phyloP scores from a whole-genome alignment of 2,113 vertebrate genomes.

The Addax nasomaculatus region DNA sequence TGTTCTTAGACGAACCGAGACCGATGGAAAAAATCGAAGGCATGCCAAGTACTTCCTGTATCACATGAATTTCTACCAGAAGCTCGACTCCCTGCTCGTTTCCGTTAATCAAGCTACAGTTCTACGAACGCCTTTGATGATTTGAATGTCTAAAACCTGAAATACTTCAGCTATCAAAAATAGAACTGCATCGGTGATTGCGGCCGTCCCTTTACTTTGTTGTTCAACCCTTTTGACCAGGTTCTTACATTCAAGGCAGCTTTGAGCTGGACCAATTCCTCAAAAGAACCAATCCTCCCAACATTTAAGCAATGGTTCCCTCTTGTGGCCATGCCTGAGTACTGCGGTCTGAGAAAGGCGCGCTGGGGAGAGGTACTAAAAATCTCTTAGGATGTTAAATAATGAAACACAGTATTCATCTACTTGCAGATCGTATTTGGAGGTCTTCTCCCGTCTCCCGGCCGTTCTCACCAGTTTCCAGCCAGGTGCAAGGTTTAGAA shows the following conservation, averaged over 20 bases:
- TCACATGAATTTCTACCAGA: slow-evolving; percentile 17
- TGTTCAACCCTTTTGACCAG: slow-evolving; percentile 68
- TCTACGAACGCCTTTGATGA: slow-evolving; percentile 41
- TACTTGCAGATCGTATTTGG: not conserved
- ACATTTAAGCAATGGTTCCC: slow-evolving; percentile 83
- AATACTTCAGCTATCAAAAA: slow-evolving; percentile 66
- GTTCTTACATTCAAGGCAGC: slow-evolving; percentile 68
- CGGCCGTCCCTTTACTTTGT: slow-evolving; percentile 71
- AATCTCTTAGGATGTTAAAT: not conserved
- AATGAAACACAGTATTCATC: not conserved
- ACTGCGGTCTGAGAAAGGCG: slow-evolving; percentile 22
- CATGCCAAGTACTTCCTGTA: not conserved
- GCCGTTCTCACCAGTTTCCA: not conserved
- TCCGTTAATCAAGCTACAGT: slow-evolving; percentile 35
- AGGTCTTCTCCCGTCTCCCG: not conserved
- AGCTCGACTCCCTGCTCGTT: slow-evolving; percentile 16
- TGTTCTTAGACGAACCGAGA: not conserved
- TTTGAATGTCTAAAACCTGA: slow-evolving; percentile 67
- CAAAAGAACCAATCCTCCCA: slow-evolving; percentile 26
- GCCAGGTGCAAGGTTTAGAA: not conserved
- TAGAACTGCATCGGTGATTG: slow-evolving; percentile 52
- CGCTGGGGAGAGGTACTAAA: not conserved
- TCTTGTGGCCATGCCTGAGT: slow-evolving; percentile 72
- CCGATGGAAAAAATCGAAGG: not conserved
- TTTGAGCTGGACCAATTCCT: slow-evolving; percentile 10